Conservation (phyloP, 2,113 vertebrate genomes). For the Cyprinus carpio region DNA sequence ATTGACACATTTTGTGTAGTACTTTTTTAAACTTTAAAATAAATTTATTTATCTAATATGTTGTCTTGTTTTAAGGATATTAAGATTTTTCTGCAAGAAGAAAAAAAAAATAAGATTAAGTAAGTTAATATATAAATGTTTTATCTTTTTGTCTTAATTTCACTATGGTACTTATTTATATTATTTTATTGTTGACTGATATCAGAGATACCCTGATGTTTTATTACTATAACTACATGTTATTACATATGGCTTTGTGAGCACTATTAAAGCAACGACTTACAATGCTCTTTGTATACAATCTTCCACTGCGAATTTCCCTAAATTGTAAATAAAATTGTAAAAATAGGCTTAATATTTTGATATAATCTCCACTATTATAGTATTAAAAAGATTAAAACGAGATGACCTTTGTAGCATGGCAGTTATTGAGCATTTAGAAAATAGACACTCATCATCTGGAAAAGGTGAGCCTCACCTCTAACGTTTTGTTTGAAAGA, state of each 20-base stretch:
- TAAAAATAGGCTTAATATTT: neutral
- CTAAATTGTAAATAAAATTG: neutral
- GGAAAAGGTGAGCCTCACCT: conserved; percentile 11
- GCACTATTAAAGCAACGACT: neutral
- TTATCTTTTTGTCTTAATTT: neutral
- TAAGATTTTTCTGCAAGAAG: neutral
- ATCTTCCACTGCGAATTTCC: neutral
- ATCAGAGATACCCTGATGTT: neutral
- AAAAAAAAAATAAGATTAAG: no score
- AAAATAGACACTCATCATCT: neutral
- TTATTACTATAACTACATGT: neutral
- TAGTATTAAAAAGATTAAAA: neutral
- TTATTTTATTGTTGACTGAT: neutral
- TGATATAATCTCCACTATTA: neutral
- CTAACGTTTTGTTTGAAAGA: conserved; percentile 8
- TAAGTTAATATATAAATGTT: neutral
- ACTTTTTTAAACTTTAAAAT: neutral
- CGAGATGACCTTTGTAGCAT: neutral
- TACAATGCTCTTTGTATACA: no score
- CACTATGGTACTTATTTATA: neutral
- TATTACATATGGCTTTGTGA: neutral
- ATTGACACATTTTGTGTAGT: neutral
- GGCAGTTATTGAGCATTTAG: neutral
- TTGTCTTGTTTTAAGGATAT: no score
- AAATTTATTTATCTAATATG: neutral